Base-by-base conservation (phyloP, 2,888 invertebrate genomes). In the Dryobota labecula region DNA sequence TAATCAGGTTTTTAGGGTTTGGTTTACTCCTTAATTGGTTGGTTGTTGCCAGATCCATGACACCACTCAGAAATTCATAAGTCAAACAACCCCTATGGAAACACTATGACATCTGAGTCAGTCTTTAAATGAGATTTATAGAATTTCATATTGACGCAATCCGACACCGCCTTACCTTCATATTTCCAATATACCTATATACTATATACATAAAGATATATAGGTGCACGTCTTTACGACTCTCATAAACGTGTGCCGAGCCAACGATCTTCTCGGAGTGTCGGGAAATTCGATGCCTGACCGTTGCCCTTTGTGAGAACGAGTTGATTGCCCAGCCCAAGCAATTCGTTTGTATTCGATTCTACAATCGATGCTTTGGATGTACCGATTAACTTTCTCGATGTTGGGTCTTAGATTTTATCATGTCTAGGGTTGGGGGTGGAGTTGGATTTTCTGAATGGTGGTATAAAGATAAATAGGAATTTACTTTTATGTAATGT, bases 281-380 rank as follows among this genome's bases (percentile, higher is more conserved):
- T 90, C 91, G 91, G 86, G 91, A 90, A 93, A 93, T 88, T 89
- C 88, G 92, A 93, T 87, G 84, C 89, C 89, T 87, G 87, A 86
- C 86, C 90, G 87, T 88, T 88, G 88, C 87, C 80, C 87, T 89
- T 89, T 88, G 83, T 86, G 84, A 57, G 69, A 80, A 74, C 82
- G 84, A 80, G 79, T 83, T 85, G 84, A 86, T 87, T 86, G 84
- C 86, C 78, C 75, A 76, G 78, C 70, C 76, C 73, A 54, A 56
- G 70, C 72, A 72, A 78, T 78, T 78, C 79, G 83, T 73, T 78
- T 79, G 83, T 83, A 79, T 79, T 82, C 83, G 76, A 81, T 81
- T 67, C 78, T 76, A 76, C 71, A 68, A 63, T 84, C 70, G 78
- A 84, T 80, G 75, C 67, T 84, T 71, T 72, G 77, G 74, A 81